These are phyloP conservation scores for Isaurus tuberculatus DNA, from an alignment of 92 coral and sea anemone genomes.

Conservation along the genomic window DNA sequence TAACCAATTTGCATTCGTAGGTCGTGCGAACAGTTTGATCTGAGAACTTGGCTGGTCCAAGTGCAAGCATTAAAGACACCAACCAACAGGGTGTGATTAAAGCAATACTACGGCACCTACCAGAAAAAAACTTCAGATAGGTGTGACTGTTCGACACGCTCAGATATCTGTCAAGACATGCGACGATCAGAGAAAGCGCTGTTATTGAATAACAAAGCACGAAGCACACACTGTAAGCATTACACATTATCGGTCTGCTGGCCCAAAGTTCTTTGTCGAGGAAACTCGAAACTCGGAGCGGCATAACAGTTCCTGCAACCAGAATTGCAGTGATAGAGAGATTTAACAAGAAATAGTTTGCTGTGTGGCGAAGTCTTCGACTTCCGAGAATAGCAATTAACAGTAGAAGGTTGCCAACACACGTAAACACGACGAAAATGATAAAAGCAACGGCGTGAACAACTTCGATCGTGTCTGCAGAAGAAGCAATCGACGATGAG, in stretches of 20 bases:
- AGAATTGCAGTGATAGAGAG: conserved; percentile 73
- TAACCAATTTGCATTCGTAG: conserved; percentile 76
- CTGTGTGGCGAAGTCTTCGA: conserved; percentile 64
- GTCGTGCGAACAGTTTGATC: conserved; percentile 34
- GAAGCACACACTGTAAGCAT: conserved; percentile 71
- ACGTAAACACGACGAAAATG: conserved; percentile 75
- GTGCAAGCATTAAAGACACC: conserved; percentile 63
- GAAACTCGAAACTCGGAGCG: conserved; percentile 81
- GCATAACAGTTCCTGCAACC: conserved; percentile 86
- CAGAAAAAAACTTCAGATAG: conserved; percentile 65
- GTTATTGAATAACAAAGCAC: conserved; percentile 83
- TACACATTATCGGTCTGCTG: conserved; percentile 66
- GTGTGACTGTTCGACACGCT: conserved; percentile 74
- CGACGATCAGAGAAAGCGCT: conserved; percentile 69
- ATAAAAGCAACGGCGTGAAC: conserved; percentile 73
- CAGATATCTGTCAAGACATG: conserved; percentile 79
- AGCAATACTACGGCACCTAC: conserved; percentile 48
- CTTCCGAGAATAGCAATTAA: conserved; percentile 63
- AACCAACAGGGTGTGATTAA: conserved; percentile 71
- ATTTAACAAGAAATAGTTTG: conserved; percentile 70
- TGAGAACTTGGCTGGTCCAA: conserved; percentile 69
- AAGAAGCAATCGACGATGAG: not conserved
- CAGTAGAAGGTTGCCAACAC: conserved; percentile 72
- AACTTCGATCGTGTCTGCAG: conserved; percentile 48
- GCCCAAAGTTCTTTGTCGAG: conserved; percentile 75